Evolutionary conservation across 2,888 invertebrate genomes (phyloP).

Genomic region (Xestobium rufovillosum): DNA sequence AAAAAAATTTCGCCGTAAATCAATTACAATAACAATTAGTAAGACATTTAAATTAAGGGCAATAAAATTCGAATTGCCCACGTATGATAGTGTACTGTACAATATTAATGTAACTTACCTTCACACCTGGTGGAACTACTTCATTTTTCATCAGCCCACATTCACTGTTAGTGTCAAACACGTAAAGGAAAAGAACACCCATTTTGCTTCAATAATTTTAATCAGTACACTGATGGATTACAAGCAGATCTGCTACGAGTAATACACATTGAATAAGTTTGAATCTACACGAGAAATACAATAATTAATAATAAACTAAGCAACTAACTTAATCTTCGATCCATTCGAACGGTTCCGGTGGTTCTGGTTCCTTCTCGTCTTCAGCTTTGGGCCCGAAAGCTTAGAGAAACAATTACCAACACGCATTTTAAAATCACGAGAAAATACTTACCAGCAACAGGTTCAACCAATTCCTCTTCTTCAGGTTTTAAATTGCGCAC

Average conservation of each 20-base stretch:
- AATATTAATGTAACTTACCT: too few species aligned
- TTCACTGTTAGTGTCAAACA: too few species aligned
- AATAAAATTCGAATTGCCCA: too few species aligned
- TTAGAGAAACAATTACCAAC: slow-evolving; percentile 18
- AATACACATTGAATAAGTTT: slow-evolving; percentile 1
- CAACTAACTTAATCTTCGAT: slow-evolving; percentile 61
- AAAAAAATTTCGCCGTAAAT: too few species aligned
- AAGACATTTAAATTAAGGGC: too few species aligned
- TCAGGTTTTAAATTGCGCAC: slow-evolving; percentile 76
- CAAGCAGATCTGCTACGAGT: too few species aligned
- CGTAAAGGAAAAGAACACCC: too few species aligned
- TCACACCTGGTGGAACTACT: too few species aligned
- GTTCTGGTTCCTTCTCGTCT: slow-evolving; percentile 94
- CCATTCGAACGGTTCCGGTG: slow-evolving; percentile 97
- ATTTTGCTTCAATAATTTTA: neutral
- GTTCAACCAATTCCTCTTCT: slow-evolving; percentile 82
- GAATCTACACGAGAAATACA: too few species aligned
- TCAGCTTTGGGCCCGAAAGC: slow-evolving; percentile 86
- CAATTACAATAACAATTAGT: too few species aligned
- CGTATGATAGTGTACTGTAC: too few species aligned
- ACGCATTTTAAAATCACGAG: slow-evolving; percentile 11
- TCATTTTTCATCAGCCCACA: too few species aligned
- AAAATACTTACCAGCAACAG: slow-evolving; percentile 63
- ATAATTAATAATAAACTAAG: neutral
- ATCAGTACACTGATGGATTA: slow-evolving; percentile 1